A percentile compares a stretch with the other conserved stretches of the same genome.
phyloP scores from a whole-genome alignment of 2,113 vertebrate species.

The Sapajus apella region DNA sequence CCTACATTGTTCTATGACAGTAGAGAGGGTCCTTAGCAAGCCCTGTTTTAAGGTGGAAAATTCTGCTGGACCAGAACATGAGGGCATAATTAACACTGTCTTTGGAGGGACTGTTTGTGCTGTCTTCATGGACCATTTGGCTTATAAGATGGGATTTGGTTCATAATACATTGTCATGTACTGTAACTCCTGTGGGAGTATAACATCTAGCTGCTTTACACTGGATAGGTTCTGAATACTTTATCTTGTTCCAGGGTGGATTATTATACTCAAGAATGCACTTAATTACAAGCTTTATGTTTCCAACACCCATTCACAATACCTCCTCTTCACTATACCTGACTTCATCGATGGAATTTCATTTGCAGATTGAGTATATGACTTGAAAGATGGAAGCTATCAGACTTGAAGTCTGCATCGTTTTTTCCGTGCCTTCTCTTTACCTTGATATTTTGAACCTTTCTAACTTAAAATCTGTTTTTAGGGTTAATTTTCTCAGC shows the following conservation, averaged over 20 bases:
- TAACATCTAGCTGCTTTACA: slow-evolving; percentile 61
- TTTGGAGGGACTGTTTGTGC: slow-evolving; percentile 51
- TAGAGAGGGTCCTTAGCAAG: neutral
- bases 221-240: slow-evolving; percentile 54
- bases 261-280: slow-evolving; percentile 61
- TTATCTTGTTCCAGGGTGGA: slow-evolving; percentile 66
- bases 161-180: slow-evolving; percentile 70
- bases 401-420: neutral
- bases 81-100: slow-evolving; percentile 48
- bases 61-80: slow-evolving; percentile 40
- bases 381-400: neutral
- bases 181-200: slow-evolving; percentile 64
- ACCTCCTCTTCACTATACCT: slow-evolving; percentile 62
- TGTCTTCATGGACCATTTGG: slow-evolving; percentile 72
- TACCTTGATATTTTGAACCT: neutral
- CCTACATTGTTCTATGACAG: neutral
- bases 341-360: slow-evolving; percentile 64
- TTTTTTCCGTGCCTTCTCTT: neutral
- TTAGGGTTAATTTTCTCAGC: neutral
- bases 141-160: slow-evolving; percentile 59
- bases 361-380: slow-evolving; percentile 36
- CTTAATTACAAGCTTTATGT: slow-evolving; percentile 64
- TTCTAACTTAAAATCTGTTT: slow-evolving; percentile 21
- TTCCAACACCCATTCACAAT: slow-evolving; percentile 54
- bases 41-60: slow-evolving; percentile 12